Percentiles rank a stretch among this genome's conserved stretches.
Conservation (phyloP, 2,888 invertebrate species). For the Gymnocheta viridis region DNA sequence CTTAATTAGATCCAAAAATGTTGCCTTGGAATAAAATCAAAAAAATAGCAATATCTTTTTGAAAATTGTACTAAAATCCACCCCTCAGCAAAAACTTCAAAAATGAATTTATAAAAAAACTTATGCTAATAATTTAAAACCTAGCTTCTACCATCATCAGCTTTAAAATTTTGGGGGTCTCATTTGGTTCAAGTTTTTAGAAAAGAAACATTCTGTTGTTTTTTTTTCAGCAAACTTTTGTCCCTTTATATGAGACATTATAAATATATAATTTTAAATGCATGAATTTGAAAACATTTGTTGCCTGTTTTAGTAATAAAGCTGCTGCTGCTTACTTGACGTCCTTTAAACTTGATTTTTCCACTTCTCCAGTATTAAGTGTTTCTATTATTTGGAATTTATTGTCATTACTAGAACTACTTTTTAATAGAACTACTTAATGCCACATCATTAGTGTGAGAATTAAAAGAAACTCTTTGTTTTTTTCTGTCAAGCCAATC, state of each 20-base stretch:
- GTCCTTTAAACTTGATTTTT: conserved; percentile 18
- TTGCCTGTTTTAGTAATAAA: neutral
- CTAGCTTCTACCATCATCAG: no score
- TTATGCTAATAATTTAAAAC: no score
- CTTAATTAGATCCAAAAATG: no score
- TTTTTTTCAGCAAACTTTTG: neutral
- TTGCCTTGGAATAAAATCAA: no score
- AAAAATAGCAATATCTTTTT: no score
- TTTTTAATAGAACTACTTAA: conserved; percentile 72
- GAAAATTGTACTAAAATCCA: no score
- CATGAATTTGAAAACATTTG: neutral
- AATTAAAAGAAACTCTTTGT: conserved; percentile 73
- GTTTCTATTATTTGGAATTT: conserved; percentile 70
- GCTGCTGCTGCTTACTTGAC: neutral
- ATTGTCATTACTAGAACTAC: conserved; percentile 74
- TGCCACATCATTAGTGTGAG: conserved; percentile 75
- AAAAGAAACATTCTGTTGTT: neutral
- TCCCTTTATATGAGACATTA: neutral
- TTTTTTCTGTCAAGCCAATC: neutral
- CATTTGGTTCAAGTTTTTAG: no score
- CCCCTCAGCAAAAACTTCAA: no score
- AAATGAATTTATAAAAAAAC: no score
- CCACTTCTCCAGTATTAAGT: conserved; percentile 31
- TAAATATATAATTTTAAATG: neutral
- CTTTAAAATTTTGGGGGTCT: no score